These are phyloP conservation scores for Aleiodes sp. DNA, from an alignment of 1,140 invertebrate species.

Conservation along the genomic window DNA sequence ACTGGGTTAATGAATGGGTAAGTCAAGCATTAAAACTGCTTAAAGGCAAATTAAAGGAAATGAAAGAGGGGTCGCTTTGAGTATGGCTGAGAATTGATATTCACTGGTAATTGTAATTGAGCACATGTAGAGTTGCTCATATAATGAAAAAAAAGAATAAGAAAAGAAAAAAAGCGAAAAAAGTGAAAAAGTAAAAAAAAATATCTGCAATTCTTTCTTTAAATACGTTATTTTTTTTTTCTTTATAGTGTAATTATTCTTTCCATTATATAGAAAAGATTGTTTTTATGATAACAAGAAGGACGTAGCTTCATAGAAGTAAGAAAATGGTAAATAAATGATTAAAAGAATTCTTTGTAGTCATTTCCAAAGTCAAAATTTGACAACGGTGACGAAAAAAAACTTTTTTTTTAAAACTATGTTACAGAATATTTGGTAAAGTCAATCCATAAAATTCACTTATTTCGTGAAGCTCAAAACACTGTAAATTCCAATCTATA, in stretches of 20 bases:
- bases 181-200: background rate
- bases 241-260: background rate
- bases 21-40: background rate
- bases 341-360: background rate
- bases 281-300: background rate
- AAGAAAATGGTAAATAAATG: background rate
- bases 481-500: no score
- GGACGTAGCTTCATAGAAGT: background rate
- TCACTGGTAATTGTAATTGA: background rate
- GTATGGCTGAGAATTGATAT: background rate
- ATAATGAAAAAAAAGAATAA: background rate
- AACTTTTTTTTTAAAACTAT: no score
- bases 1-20: background rate
- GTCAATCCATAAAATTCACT: no score
- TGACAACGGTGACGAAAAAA: background rate
- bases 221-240: background rate
- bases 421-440: no score
- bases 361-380: background rate
- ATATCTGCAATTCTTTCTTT: background rate
- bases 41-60: no score
- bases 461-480: no score
- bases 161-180: background rate
- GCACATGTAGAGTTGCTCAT: background rate
- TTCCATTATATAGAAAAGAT: background rate
- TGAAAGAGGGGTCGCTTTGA: background rate